These are phyloP conservation scores for Euleptes europaea DNA, from an alignment of 2,113 vertebrate species.

Conservation along the genomic window DNA sequence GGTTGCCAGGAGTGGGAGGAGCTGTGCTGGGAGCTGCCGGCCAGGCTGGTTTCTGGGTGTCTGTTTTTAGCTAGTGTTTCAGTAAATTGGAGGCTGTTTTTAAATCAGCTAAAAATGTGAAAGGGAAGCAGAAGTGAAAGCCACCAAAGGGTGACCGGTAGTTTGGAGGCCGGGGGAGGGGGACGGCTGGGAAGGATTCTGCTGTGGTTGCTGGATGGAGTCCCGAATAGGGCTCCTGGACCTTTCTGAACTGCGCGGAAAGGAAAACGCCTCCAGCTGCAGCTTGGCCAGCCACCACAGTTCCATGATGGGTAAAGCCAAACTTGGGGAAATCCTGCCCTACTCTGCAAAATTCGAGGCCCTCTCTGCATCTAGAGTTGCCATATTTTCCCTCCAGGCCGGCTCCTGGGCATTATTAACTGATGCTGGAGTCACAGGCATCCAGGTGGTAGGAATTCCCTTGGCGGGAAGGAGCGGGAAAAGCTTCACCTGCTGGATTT, in stretches of 20 bases:
- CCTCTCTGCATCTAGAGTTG: not conserved
- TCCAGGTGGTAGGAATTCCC: not conserved
- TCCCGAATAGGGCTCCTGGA: not conserved
- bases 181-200: not conserved
- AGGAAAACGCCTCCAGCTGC: not conserved
- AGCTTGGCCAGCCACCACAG: not conserved
- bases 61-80: slow-evolving; percentile 70
- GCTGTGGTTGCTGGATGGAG: not conserved
- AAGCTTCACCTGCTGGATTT: too few relatives aligned
- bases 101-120: slow-evolving; percentile 67
- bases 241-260: not conserved
- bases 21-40: not conserved
- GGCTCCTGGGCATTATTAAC: not conserved
- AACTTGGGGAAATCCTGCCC: not conserved
- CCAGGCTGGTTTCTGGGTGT: slow-evolving; percentile 14
- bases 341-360: not conserved
- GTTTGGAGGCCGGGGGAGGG: not conserved
- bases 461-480: not conserved
- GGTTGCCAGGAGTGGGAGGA: not conserved
- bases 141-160: slow-evolving; percentile 32
- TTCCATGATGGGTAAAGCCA: not conserved
- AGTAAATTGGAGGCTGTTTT: slow-evolving; percentile 69
- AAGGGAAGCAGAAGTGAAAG: slow-evolving; percentile 74
- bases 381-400: not conserved
- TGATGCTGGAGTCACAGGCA: not conserved